Base-by-base conservation (phyloP, 2,888 invertebrate genomes). In the Acleris holmiana region DNA sequence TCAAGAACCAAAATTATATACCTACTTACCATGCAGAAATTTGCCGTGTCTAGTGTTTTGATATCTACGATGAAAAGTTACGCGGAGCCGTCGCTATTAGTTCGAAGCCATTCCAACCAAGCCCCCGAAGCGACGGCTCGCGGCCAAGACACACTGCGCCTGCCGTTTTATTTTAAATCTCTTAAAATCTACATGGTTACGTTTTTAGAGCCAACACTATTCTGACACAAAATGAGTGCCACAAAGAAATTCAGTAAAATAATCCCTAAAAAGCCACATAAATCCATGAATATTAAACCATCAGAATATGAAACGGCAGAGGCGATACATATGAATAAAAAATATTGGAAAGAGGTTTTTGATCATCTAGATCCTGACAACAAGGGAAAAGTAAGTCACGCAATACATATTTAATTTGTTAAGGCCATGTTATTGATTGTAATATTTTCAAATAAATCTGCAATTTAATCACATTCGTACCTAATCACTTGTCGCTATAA, bases 291-390 rank as follows among this genome's bases (percentile, higher is more conserved):
- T 68, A 73, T 91, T 21, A 85, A 79, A 58, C 76, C 81, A 19
- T 86, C 89, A 1, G 80, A 78, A 69, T 85, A 78, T 64, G 88
- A 86, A 70, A 67, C 73, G 4, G 68, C 77, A 0, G 82, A 83
- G 68, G 82, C 84, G 15, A 71, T 88, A 58, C 82, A 85, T 4
- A 69, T 66, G 3, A 88, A 88, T 64, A 91, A 80, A 71, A 79
- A 77, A 67, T 90, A 91, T 73, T 92, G 92, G 92, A 75, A 75
- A 17, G 73, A 70, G 59, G 73, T 86, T n/a, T 84, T 91, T 56
- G 59, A 77, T 29, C 69, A 81, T 63, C 70, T 89, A 18, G 80
- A 86, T 66, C 68, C 70, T 13, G 50, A 64, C 10, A 40, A 68
- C 40, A 66, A 71, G 13, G 72, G 75, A 44, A 72, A 68, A 64